Evolutionary conservation across 30 jellyfish, hydroid and myxozoan genomes (phyloP).

Genomic region (Hydractinia echinata): DNA sequence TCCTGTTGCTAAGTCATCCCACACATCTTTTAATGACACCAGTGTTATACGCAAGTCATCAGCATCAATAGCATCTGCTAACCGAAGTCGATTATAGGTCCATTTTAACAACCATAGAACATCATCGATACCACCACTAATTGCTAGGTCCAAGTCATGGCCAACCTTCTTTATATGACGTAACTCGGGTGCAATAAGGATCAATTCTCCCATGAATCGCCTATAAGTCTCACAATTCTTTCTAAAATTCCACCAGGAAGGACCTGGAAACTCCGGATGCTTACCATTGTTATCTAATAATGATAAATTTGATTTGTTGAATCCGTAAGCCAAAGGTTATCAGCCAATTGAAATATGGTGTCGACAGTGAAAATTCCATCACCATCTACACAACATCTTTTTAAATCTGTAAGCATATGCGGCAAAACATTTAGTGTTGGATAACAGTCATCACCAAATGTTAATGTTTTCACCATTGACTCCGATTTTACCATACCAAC

Average conservation of each 20-base stretch:
- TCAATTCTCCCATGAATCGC: constrained; percentile 3
- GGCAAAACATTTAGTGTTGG: constrained; percentile 1
- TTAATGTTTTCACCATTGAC: not conserved
- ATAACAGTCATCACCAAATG: not conserved
- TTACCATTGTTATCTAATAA: constrained; percentile 1
- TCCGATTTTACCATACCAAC: not conserved
- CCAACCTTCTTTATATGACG: constrained; percentile 2
- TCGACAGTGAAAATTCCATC: constrained; percentile 3
- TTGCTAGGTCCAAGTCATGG: not conserved
- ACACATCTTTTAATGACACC: not conserved
- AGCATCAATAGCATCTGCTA: not conserved
- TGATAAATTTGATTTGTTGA: not conserved
- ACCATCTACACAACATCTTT: constrained; percentile 6
- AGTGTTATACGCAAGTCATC: not conserved
- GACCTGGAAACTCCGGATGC: constrained; percentile 12
- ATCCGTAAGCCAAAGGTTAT: not conserved
- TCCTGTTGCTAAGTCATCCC: constrained; percentile 4
- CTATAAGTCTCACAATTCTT: not conserved
- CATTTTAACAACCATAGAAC: not conserved
- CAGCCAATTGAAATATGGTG: not conserved
- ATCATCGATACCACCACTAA: not conserved
- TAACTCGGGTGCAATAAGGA: not conserved
- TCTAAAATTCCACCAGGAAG: not conserved
- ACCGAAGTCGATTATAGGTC: not conserved
- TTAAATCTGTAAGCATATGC: constrained; percentile 1